These are phyloP conservation scores for Sylvilagus bachmani DNA, from an alignment of 2,113 vertebrate genomes.

Conservation along the genomic window DNA sequence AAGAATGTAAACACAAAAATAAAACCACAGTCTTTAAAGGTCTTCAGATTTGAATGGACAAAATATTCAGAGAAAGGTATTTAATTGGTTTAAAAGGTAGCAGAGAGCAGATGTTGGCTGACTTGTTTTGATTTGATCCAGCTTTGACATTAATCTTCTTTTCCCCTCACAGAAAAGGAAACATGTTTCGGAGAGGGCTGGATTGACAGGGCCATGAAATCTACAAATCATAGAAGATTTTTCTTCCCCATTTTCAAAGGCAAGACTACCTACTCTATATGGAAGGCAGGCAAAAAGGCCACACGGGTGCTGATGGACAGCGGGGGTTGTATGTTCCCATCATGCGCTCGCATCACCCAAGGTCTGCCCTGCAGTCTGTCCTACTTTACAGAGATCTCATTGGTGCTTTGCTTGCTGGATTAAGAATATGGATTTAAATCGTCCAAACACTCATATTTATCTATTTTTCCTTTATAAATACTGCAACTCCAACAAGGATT, in stretches of 20 bases:
- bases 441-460: background rate
- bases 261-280: background rate
- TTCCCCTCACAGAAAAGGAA: background rate
- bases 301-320: background rate
- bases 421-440: background rate
- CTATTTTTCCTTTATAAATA: conserved; percentile 16
- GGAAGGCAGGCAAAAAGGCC: background rate
- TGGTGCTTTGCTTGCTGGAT: conserved; percentile 21
- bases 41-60: conserved; percentile 85
- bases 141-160: background rate
- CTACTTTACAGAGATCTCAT: background rate
- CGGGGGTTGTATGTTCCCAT: background rate
- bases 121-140: conserved; percentile 55
- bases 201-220: conserved; percentile 29
- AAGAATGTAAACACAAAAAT: conserved; percentile 89
- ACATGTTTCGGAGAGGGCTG: conserved; percentile 28
- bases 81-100: conserved; percentile 90
- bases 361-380: background rate
- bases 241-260: background rate
- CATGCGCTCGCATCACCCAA: background rate
- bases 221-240: background rate
- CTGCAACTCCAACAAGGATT: background rate
- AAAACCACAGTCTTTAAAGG: conserved; percentile 85
- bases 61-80: conserved; percentile 91
- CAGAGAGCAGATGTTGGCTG: conserved; percentile 82